Conservation (phyloP, 2,113 vertebrate species). For the Carlito syrichta region DNA sequence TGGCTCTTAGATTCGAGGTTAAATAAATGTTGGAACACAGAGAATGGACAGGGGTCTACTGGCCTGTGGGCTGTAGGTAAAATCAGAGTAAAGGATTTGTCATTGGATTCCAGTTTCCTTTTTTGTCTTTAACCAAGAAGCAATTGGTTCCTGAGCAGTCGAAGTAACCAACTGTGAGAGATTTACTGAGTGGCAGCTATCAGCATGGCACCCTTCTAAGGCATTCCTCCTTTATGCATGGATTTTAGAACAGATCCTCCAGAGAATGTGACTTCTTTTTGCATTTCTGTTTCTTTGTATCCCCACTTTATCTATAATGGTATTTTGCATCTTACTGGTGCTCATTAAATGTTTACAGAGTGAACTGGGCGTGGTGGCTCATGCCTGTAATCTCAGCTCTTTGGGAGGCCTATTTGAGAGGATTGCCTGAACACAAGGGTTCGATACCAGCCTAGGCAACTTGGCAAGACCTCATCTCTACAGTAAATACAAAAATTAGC, state of each 20-base stretch:
- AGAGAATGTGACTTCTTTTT: neutral
- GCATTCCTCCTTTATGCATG: neutral
- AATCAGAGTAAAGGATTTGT: neutral
- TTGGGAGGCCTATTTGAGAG: too few relatives aligned
- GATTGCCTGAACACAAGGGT: too few relatives aligned
- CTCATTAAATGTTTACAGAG: neutral
- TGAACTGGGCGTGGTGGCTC: too few relatives aligned
- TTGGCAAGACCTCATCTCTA: too few relatives aligned
- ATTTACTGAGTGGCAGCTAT: neutral
- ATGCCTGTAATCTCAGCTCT: too few relatives aligned
- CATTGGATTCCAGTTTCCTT: neutral
- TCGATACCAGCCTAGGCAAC: too few relatives aligned
- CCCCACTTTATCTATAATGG: neutral
- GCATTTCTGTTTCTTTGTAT: neutral
- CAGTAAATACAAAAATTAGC: too few relatives aligned
- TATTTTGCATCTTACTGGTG: neutral
- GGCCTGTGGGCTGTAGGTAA: neutral
- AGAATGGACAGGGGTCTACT: neutral
- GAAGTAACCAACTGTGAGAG: neutral
- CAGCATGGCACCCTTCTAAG: neutral
- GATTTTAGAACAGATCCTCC: neutral
- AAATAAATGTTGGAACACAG: neutral
- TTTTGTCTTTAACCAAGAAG: neutral
- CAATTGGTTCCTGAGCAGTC: neutral
- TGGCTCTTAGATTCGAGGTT: neutral